Base-by-base conservation (phyloP, 2,797 vertebrate genomes). In the Spondyliosoma cantharus region DNA sequence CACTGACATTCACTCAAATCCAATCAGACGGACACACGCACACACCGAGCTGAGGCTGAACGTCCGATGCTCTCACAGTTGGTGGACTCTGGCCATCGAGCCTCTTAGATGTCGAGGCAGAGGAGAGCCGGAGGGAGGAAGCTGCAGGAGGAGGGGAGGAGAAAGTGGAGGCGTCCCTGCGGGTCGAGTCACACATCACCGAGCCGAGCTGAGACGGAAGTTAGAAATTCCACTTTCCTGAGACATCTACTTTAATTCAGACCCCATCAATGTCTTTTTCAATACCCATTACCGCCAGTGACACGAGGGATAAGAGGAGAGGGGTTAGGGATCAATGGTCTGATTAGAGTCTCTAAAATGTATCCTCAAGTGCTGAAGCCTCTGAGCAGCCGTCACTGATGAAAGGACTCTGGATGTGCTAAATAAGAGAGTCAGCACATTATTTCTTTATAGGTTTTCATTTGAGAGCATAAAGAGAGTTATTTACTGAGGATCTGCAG, bases 211-310 rank as follows among this genome's bases (percentile, higher is more conserved):
- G 69, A 70, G 71, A 43, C 14, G 42, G 64, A 78, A 69, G 60
- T 27, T 43, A 74, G 53, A 82, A 69, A 78, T 69, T 71, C 76
- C 73, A 80, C 74, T 81, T 86, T 22, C 66, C 43, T 56, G 24
- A 85, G 72, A 81, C 77, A 78, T 82, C 81, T 58, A 65, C 78
- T 72, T 76, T 83, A 75, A 87, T 89, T 83, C 71, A 49, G 74
- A 79, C 4, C 63, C 71, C 69, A 71, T 85, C 74, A 74, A 73
- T 68, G 86, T 65, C 71, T 81, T 61, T 22, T 42, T 72, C 76
- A 69, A 85, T 66, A 74, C 3, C 56, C 57, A 77, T 86, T 66
- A 84, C 60, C 66, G 29, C 2, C 17, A 14, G 1, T 5, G 85
- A 74, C 58, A 64, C 8, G 0, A 61, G 73, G 72, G 75, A 27